Base-by-base conservation (phyloP, 1,140 invertebrate genomes). In the Zaprionus tsacasi region DNA sequence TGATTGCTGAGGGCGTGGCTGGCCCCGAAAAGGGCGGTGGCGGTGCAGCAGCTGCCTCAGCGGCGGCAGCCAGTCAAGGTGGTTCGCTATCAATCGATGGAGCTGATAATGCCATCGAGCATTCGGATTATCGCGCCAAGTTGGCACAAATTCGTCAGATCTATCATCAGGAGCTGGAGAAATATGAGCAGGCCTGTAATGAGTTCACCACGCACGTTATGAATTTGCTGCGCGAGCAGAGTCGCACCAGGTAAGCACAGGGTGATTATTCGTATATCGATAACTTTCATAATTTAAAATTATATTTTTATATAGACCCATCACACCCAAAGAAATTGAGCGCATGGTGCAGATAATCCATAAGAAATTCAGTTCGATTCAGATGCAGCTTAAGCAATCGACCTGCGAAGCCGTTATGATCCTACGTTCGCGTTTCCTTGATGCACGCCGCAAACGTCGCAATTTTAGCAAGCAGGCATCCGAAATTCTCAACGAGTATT, bases 331-430 rank as follows among this genome's bases (percentile, higher is more conserved):
- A 94, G 99, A 99, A 94, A 99, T 99, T 82, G 98, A 99, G 92
- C 95, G 99, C 87, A 99, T 99, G 99, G 99, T 99, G 27, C 97
- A 98, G 93, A 99, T 99, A 82, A 99, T 99, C 79, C 98, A 99
- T 93, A 99, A 99, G 95, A 99, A 99, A 93, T 99, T 99, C 95
- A 99, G 98, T 79, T 99, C 98, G 72, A 99, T 99, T 91, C 99
- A 99, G 94, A 99, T 99, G 96, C 99, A 99, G 93, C 94, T 99
- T 79, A 99, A 99, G 93, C 99, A 99, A 94, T 99, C 98, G 73
- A 99, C 99, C 13, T 99, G 99, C 93, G 99, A 99, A 93, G 99
- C 99, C n/a, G 99, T 99, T 59, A 99, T 99, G 99, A 99, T 99
- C 72, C 94, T 99, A 30, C 95, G 99, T 12, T 93, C 92, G 13